phyloP scores from a whole-genome alignment of 2,797 vertebrate genomes.

The Clamator glandarius region DNA sequence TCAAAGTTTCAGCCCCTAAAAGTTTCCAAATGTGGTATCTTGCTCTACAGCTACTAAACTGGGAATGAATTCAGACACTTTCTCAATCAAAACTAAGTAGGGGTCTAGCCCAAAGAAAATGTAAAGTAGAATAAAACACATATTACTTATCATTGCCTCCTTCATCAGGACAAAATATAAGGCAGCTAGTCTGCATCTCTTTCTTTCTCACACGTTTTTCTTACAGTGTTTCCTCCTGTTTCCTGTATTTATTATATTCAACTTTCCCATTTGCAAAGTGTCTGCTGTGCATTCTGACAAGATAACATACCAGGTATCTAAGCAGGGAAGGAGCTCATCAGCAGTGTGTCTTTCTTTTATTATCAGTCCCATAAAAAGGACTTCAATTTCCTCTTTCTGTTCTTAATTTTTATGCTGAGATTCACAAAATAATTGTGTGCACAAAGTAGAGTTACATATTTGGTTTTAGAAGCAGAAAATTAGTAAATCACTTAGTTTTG shows the following conservation, averaged over 20 bases:
- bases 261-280: fast-evolving
- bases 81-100: background rate
- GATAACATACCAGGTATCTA: background rate
- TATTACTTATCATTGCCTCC: background rate
- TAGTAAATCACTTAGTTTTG: background rate
- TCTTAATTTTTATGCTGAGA: background rate
- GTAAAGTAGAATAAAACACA: background rate
- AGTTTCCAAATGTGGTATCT: background rate
- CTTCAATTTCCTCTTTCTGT: background rate
- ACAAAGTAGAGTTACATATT: background rate
- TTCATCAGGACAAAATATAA: background rate
- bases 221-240: background rate
- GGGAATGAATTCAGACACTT: background rate
- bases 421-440: background rate
- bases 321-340: background rate
- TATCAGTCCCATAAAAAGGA: background rate
- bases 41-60: background rate
- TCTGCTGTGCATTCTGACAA: background rate
- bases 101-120: background rate
- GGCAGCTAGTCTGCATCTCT: background rate
- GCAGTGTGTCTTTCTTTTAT: background rate
- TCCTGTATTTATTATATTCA: background rate
- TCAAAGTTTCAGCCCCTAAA: background rate
- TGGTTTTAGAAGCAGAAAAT: background rate
- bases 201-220: background rate